Conservation (phyloP, 2,113 vertebrate genomes). For the Peromyscus californicus region DNA sequence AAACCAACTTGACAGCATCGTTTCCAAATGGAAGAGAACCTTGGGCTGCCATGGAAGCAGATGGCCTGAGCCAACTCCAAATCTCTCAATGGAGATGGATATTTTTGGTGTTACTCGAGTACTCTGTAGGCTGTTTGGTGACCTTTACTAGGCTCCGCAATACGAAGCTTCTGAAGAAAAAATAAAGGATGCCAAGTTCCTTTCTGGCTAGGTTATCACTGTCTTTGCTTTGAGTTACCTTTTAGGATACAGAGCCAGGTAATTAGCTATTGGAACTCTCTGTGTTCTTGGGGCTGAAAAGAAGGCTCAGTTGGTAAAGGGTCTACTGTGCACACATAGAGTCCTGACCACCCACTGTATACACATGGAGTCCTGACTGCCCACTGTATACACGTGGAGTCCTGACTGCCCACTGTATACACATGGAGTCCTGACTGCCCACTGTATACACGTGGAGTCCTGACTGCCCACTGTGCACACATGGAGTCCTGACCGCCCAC, state of each 20-base stretch:
- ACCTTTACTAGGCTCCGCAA: background rate
- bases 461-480: background rate
- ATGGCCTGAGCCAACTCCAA: conserved; percentile 46
- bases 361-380: background rate
- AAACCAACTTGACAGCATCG: conserved; percentile 54
- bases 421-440: background rate
- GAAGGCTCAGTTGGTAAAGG: background rate
- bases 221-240: conserved; percentile 19
- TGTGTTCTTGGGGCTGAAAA: background rate
- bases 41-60: conserved; percentile 39
- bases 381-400: too few species aligned
- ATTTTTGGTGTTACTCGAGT: background rate
- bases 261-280: conserved; percentile 7
- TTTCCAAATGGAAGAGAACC: conserved; percentile 51
- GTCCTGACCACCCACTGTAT: background rate
- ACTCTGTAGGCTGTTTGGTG: conserved; percentile 13
- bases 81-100: conserved; percentile 6
- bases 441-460: background rate
- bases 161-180: background rate
- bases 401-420: too few species aligned
- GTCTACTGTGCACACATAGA: too few species aligned
- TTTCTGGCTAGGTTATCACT: background rate
- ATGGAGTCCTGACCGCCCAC: too few species aligned
- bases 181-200: background rate
- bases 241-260: background rate